Percentiles rank a stretch among this genome's conserved stretches.
Evolutionary conservation across 2,888 invertebrate species (phyloP).

Genomic region (Thereva nobilitata): DNA sequence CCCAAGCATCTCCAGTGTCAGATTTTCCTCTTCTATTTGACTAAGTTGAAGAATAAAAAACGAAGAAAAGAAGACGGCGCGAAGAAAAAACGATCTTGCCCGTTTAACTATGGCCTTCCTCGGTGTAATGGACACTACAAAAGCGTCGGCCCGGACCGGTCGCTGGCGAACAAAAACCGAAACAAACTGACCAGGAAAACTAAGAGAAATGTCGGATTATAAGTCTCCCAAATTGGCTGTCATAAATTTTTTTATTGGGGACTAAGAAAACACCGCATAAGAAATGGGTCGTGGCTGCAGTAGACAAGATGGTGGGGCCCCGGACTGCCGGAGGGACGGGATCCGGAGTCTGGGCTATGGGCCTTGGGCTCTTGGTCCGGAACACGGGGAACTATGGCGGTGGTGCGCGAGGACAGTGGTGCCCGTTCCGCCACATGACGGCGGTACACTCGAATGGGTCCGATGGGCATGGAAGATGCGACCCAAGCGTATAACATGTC

Average conservation of each 20-base stretch:
- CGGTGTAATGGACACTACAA: conserved; percentile 16
- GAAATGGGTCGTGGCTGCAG: conserved; percentile 12
- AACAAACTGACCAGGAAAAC: conserved; percentile 25
- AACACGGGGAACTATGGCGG: no score
- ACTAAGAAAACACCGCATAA: background rate
- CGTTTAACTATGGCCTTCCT: conserved; percentile 15
- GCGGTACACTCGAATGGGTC: no score
- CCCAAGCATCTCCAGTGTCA: conserved; percentile 27
- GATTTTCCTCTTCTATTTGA: conserved; percentile 25
- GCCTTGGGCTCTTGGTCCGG: no score
- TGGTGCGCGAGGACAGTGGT: no score
- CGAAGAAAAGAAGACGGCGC: background rate
- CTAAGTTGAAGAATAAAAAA: conserved; percentile 3
- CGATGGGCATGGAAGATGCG: no score
- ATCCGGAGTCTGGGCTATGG: no score
- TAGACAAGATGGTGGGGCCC: background rate
- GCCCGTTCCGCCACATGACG: no score
- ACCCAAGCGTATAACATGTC: background rate
- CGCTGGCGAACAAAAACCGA: conserved; percentile 20
- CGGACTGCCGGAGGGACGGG: background rate
- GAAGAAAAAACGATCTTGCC: conserved; percentile 17
- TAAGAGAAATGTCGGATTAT: conserved; percentile 37
- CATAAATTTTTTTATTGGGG: conserved; percentile 34
- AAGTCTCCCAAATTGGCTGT: conserved; percentile 37
- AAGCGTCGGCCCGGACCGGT: conserved; percentile 5